Base-by-base conservation (phyloP, 1,140 invertebrate genomes). In the Panagrolaimus sp. region DNA sequence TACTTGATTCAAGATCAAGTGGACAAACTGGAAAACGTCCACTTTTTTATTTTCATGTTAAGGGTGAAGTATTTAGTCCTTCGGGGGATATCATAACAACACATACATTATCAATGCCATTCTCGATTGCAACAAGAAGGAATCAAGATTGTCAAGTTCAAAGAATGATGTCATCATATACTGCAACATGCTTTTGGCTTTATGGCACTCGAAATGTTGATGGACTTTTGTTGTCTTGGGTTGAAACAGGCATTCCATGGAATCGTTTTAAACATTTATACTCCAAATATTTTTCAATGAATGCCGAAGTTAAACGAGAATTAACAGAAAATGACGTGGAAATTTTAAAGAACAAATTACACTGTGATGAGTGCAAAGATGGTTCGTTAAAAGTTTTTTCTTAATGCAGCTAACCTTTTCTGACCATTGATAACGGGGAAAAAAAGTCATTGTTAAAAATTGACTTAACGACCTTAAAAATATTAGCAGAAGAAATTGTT, bases 61-160 rank as follows among this genome's bases (percentile, higher is more conserved):
- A 71, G 45, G 80, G 74, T 4, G 81, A 76, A 62, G 65, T 83
- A 15, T 82, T 80, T 63, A 71, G 75, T 66, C 83, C 84, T 47
- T 44, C 78, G 10, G 80, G 80, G 12, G 58, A 68, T 17, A 72
- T 83, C 44, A 64, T 64, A 9, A 80, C 77, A 15, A 77, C 78
- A 55, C 80, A 82, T 64, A 83, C 81, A n/a, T 70, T 82, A 3
- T 80, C 77, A 1, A 63, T 83, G 66, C 81, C 80, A 0, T 82
- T 82, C 52, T 73, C 81, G 0, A 82, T 82, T 67, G 80, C 80
- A 6, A 82, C 80, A 14, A 62, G 80, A 64, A 62, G 80, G 55
- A 82, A 82, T 69, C 80, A 82, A 64, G 77, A 82, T 67, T 82
- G 80, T 67, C 80, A 82, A 71, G 80, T 82, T n/a, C 80, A 82